Base-by-base conservation (phyloP, 1,140 invertebrate species). In the Argopecten irradians region DNA sequence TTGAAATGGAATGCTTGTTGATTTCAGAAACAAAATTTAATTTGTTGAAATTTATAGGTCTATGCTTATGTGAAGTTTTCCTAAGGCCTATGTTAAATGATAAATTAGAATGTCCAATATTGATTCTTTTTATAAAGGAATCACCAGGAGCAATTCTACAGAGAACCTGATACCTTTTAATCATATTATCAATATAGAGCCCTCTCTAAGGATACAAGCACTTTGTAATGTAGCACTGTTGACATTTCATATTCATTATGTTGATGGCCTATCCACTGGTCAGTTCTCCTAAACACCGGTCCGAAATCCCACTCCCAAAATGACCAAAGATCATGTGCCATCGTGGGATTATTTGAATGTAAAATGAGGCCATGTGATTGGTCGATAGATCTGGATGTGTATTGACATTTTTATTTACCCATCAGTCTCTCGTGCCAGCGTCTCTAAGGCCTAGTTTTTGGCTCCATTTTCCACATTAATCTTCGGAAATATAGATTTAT, bases 191-290 rank as follows among this genome's bases (percentile, higher is more conserved):
- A 71, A 71, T 71, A 71, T 28, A 5, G n/a, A 11, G 28, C 22
- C 55, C 1, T 71, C 55, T 71, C 55, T 28, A 28, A 71, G 55
- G 55, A 71, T n/a, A n/a, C n/a, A n/a, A 16, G 2, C 3, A 1
- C 28, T n/a, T 28, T 71, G 55, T 71, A 71, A 28, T n/a, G n/a
- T 71, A 28, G 22, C 28, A n/a, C n/a, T n/a, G 22, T 28, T 71
- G 55, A 71, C 55, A 71, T 71, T 71, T 71, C n/a, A n/a, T 71
- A 71, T 71, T 71, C 55, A 71, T 71, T 71, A 71, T n/a, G n/a
- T 71, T 71, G 55, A 71, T 71, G 55, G 55, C 28, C 55, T n/a
- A 28, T 71, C 55, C 28, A n/a, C n/a, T n/a, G 55, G 55, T 71
- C 55, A 71, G 1, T 71, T 28, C 55, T 71, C 22, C 22, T 71